Base-by-base conservation (phyloP, 2,888 invertebrate genomes). In the Sympetrum striolatum region DNA sequence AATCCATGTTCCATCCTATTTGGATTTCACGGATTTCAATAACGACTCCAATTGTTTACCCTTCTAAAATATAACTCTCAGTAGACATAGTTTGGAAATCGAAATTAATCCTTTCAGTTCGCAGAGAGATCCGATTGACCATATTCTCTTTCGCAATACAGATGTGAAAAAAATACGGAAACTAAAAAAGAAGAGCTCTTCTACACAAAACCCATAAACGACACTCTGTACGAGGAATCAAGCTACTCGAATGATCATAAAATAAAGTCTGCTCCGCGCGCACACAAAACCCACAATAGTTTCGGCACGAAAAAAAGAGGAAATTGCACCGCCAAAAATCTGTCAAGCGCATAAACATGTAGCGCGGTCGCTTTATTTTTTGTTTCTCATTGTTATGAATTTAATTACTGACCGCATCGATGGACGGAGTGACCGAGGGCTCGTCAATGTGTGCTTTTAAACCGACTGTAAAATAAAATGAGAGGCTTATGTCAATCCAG, bases 301-400 rank as follows among this genome's bases (percentile, higher is more conserved):
- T 60, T 60, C 37, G 60, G 12, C 1, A n/a, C 2, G n/a, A 60
- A 82, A 80, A n/a, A 60, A 60, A 58, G 60, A 39, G 58, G n/a
- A 64, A 86, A 37, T 31, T 15, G 60, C 14, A 31, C 73, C 73
- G n/a, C 64, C 60, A n/a, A 64, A 86, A 35, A 37, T 60, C 86
- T 86, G 86, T 86, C 86, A 86, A 25, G 60, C 86, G 64, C 86
- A 86, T 86, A 64, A 86, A 86, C 86, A 86, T 86, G 73, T 73
- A 73, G 22, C 73, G 73, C 73, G 73, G 73, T 86, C 48, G 58
- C 86, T 37, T n/a, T 64, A n/a, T 64, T 60, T 86, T 86, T 64
- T 37, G 37, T 86, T 86, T 35, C 31, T n/a, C 53, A n/a, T 35
- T 82, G 86, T 86, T 86, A 86, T 86, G 86, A 86, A 86, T 86